Base-by-base conservation (phyloP, 2,888 invertebrate species). In the Tigriopus californicus region DNA sequence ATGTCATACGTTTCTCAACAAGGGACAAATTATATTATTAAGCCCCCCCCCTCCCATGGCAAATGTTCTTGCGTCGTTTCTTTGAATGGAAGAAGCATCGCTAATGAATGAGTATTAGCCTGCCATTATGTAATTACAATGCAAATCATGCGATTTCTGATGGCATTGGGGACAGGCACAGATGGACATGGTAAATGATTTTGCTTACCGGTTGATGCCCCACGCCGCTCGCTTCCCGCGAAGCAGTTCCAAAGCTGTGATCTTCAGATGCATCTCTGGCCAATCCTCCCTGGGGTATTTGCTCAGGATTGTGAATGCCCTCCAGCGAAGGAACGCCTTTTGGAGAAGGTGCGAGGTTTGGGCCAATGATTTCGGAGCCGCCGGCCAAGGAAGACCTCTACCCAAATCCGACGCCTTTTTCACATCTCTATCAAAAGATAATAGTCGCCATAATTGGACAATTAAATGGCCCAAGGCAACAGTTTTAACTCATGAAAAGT, bases 281-380 rank as follows among this genome's bases (percentile, higher is more conserved):
- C 94, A 88, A 68, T 92, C 88, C 41, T 79, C 77, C 61, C 79
- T 74, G 1, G 88, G 89, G 63, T 90, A 79, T 61, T 81, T 81
- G 65, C 78, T 76, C n/a, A 95, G 77, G 58, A 87, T 80, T 78
- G 86, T 86, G 72, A 77, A 81, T 0, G 91, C 92, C 61, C 90
- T 76, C 94, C 94, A 95, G 64, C 83, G 76, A n/a, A 81, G 76
- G 67, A 78, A 83, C 13, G 83, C 78, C 54, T 73, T 73, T 59
- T 75, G 77, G 62, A 85, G 72, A 20, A 78, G 70, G 1, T 78
- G 73, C 13, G 82, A 77, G 1, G 80, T 79, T 15, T 76, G 70
- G 51, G 79, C 74, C 0, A 85, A 76, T 0, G 82, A 78, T 22
- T 80, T 76, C 6, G 89, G 82, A 10, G 85, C 81, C 1, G 74